Evolutionary conservation across 2,113 vertebrate genomes (phyloP), one percentile per base, ranked within the genome.

Genomic region (Gambusia holbrooki): DNA sequence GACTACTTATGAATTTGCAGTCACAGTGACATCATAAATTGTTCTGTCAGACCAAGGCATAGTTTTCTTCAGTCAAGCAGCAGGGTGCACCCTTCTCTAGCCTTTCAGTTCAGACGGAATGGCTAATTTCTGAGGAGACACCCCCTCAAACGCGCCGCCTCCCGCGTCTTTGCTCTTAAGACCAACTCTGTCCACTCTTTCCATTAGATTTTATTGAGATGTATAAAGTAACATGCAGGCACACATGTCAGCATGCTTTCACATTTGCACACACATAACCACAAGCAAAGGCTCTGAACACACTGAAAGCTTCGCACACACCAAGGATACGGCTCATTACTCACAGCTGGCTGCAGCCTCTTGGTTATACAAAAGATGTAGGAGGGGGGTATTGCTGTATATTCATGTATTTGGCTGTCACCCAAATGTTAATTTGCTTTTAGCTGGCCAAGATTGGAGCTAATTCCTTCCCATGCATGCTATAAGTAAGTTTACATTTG

Each of bases 341-440:
- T 89, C 92, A 91, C 92, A 93, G 90, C 92, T 93, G 92, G 90
- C 90, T 93, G 90, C 94, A 95, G 79, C 92, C 86, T 92, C 72
- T 84, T 90, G 85, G 92, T 94, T 93, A 86, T 89, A 93, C 92
- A 94, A 94, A 91, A 92, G 93, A 92, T 91, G 90, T 87, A 83
- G 84, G 89, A 92, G 80, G 92, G 90, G 90, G 87, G 86, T 94
- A 94, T 86, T 90, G 95, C 94, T 95, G 89, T 96, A 94, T 96
- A 94, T 94, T 94, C 94, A 93, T 95, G 95, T 92, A 89, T 95
- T 94, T 97, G 96, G 94, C 94, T 93, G 89, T 83, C 88, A 94
- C 94, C 93, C 93, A 96, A 96, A 94, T 93, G 92, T 95, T 95
- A 95, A 95, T 96, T 96, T 96, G 90, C 95, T 96, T 96, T 96